Evolutionary conservation across 2,888 invertebrate genomes (phyloP).

Genomic region (Neoaliturus tenellus): DNA sequence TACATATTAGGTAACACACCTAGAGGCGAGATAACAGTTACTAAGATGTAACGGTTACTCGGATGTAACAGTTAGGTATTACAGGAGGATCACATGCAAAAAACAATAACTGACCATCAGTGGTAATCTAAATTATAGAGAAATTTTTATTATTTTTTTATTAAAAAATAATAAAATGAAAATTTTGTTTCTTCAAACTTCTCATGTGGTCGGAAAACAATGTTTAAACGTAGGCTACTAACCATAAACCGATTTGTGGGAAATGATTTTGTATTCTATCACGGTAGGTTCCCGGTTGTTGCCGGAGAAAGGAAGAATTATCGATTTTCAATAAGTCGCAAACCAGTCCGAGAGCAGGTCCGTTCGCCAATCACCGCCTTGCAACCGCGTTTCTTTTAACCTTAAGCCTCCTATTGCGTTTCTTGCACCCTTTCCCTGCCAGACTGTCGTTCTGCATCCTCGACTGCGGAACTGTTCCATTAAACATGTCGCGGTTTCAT

Average conservation of each 20-base stretch:
- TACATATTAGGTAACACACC: not conserved
- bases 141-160: no score
- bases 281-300: not conserved
- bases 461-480: not conserved
- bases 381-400: not conserved
- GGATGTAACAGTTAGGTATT: no score
- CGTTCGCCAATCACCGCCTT: not conserved
- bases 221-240: no score
- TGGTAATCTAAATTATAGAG: no score
- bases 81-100: no score
- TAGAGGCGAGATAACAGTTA: not conserved
- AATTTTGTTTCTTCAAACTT: no score
- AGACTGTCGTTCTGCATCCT: not conserved
- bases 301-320: conserved; percentile 5
- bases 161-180: no score
- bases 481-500: not conserved
- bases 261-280: no score
- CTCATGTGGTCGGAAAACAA: no score
- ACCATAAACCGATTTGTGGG: no score
- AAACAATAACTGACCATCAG: no score
- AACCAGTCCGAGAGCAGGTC: not conserved
- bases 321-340: conserved; percentile 14
- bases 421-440: conserved; percentile 8
- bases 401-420: not conserved
- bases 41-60: no score